Evolutionary conservation across 1,140 invertebrate species (phyloP).

Genomic region (Sesamia nonagrioides): DNA sequence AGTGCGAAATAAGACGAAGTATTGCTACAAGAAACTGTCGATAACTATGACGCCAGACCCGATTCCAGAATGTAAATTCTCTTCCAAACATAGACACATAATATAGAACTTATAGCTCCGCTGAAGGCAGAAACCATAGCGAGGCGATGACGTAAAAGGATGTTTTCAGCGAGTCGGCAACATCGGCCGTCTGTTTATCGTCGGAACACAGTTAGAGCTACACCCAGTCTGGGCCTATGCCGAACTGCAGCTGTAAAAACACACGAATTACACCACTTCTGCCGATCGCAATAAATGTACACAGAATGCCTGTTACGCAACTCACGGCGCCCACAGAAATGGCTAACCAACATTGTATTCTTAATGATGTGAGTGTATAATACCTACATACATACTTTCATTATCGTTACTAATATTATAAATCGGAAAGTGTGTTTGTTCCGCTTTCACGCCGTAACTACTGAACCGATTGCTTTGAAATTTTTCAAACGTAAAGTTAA

Average conservation of each 20-base stretch:
- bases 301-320: conserved; percentile 66
- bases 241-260: conserved; percentile 85
- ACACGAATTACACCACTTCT: conserved; percentile 77
- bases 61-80: conserved; percentile 14
- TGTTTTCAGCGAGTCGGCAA: conserved; percentile 85
- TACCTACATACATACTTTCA: not conserved
- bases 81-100: conserved; percentile 41
- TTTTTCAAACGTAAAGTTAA: too few relatives aligned
- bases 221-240: conserved; percentile 75
- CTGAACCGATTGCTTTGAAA: too few relatives aligned
- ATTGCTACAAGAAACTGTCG: not conserved
- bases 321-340: conserved; percentile 64
- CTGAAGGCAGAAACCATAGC: conserved; percentile 75
- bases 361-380: conserved; percentile 20
- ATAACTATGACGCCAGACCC: conserved; percentile 27
- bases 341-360: conserved; percentile 59
- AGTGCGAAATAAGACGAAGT: not conserved
- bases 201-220: conserved; percentile 81
- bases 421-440: too few relatives aligned
- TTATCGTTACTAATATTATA: too few relatives aligned
- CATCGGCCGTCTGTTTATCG: conserved; percentile 85
- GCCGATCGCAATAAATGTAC: conserved; percentile 72
- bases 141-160: conserved; percentile 86
- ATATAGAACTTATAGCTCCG: conserved; percentile 43
- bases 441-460: too few relatives aligned